Evolutionary conservation across 2,888 invertebrate species (phyloP), one percentile per base, ranked within the genome.

Genomic region (Pediacus dermestoides): DNA sequence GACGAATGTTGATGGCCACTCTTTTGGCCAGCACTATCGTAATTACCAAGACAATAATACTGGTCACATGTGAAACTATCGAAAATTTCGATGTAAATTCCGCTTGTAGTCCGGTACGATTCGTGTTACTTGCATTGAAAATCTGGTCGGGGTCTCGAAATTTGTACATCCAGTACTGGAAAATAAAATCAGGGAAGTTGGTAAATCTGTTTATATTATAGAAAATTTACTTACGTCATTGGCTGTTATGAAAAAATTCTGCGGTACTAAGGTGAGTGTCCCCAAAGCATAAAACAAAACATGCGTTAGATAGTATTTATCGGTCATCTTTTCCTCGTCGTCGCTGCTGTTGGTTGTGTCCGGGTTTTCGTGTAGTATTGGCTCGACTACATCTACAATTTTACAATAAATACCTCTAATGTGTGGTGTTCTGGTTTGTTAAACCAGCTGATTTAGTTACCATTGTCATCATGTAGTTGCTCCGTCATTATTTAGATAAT

Each of bases 141-240:
- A 16, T n/a, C 10, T 9, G 9, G 10, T 3, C 16, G n/a, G 15
- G 12, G 23, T 33, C 15, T n/a, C 52, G 25, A 31, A 55, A 50
- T 38, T 52, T 55, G 30, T 34, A 53, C 48, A 52, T 50, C 55
- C 55, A 55, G 31, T 53, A 55, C 55, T 55, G 33, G 14, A 51
- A 43, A 25, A n/a, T n/a, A 12, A 16, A 8, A 12, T 11, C 2
- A 22, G n/a, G 1, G 4, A 23, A 12, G 21, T n/a, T 21, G 14
- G 8, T 22, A 21, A 13, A 12, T 11, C n/a, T 15, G 10, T n/a
- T 15, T 4, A 2, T n/a, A n/a, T n/a, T n/a, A n/a, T 16, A 16
- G 3, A 11, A 3, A 3, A 3, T 11, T 4, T 32, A 21, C 32
- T 32, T 21, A 32, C 32, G 12, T 33, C 33, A 12, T 39, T 39